phyloP scores from a whole-genome alignment of 1,140 invertebrate species.

The Drosophila melanogaster region Release_6_plus_ISO1_MT NC_004354.4:18539001-18539500 shows the following conservation, averaged over 20 bases:
- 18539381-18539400: background rate
- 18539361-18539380: too few species aligned
- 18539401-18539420: slow-evolving; percentile 26
- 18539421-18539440: slow-evolving; percentile 23
- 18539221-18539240: slow-evolving; percentile 33
- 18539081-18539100: slow-evolving; percentile 20
- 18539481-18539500: slow-evolving; percentile 80
- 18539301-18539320: slow-evolving; percentile 64
- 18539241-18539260: slow-evolving; percentile 39
- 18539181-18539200: slow-evolving; percentile 72
- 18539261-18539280: slow-evolving; percentile 21
- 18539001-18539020: slow-evolving; percentile 1
- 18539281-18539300: slow-evolving; percentile 36
- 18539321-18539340: slow-evolving; percentile 56
- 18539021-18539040: slow-evolving; percentile 4
- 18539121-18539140: slow-evolving; percentile 84
- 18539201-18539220: slow-evolving; percentile 9
- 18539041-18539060: slow-evolving; percentile 1
- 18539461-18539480: slow-evolving; percentile 70
- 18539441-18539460: slow-evolving; percentile 21
- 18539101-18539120: slow-evolving; percentile 62
- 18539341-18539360: slow-evolving; percentile 1
- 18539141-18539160: slow-evolving; percentile 85
- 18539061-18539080: slow-evolving; percentile 7
- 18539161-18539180: slow-evolving; percentile 85